phyloP scores from a whole-genome alignment of 2,113 vertebrate genomes.

The Miniopterus natalensis region DNA sequence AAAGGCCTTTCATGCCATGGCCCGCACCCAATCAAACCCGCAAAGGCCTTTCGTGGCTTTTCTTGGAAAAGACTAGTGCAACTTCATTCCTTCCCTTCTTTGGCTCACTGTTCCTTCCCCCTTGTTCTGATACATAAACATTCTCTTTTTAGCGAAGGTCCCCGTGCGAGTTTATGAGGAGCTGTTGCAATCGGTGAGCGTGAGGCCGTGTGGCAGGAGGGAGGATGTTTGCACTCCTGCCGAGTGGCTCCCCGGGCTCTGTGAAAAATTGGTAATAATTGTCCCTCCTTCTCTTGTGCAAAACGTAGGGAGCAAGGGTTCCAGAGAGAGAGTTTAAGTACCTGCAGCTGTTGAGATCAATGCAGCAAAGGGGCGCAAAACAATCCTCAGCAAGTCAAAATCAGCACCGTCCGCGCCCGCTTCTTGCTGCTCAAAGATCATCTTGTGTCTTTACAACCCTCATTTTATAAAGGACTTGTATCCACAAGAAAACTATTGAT shows the following conservation, averaged over 20 bases:
- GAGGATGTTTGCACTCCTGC: slow-evolving; percentile 23
- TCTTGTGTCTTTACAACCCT: slow-evolving; percentile 22
- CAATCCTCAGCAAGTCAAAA: slow-evolving; percentile 65
- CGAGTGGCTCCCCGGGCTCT: slow-evolving; percentile 44
- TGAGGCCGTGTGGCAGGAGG: slow-evolving; percentile 19
- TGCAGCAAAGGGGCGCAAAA: not conserved
- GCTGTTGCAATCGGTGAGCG: not conserved
- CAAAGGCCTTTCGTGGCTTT: slow-evolving; percentile 59
- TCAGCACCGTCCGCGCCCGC: slow-evolving; percentile 73
- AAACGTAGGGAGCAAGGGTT: not conserved
- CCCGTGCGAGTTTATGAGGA: slow-evolving; percentile 6
- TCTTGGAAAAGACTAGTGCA: slow-evolving; percentile 67
- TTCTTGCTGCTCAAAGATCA: slow-evolving; percentile 71
- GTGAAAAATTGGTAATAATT: slow-evolving; percentile 64
- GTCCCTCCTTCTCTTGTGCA: slow-evolving; percentile 49
- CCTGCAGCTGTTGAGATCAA: slow-evolving; percentile 82
- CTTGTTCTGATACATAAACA: slow-evolving; percentile 60
- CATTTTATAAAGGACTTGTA: slow-evolving; percentile 46
- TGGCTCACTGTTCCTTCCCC: slow-evolving; percentile 20
- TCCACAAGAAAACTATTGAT: slow-evolving; percentile 55
- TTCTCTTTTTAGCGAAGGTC: slow-evolving; percentile 47
- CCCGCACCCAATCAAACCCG: slow-evolving; percentile 78
- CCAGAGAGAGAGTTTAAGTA: slow-evolving; percentile 79
- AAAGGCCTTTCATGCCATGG: slow-evolving; percentile 13
- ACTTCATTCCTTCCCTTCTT: slow-evolving; percentile 41